phyloP scores from a whole-genome alignment of 2,888 invertebrate species.

The Sepiola atlantica region DNA sequence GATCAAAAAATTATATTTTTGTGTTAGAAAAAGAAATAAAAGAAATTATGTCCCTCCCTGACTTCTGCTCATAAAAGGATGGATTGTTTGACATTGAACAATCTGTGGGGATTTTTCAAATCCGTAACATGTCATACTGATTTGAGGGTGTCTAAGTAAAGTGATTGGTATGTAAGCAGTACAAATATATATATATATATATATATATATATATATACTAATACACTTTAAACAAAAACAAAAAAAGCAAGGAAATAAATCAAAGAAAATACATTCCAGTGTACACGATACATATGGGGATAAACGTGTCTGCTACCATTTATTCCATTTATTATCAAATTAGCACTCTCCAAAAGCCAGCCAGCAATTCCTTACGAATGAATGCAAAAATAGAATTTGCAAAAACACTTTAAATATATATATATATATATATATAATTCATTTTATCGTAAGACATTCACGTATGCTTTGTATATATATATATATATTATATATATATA shows the following conservation, averaged over 20 bases:
- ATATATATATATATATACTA: not conserved
- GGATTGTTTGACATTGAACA: constrained; percentile 39
- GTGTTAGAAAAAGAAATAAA: not conserved
- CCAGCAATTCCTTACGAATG: not conserved
- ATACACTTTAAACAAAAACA: not conserved
- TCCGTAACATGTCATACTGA: not conserved
- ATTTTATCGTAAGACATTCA: too few relatives aligned
- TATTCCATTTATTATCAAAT: not conserved
- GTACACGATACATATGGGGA: not conserved
- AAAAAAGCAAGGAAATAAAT: not conserved
- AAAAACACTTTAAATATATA: not conserved
- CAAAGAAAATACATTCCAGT: not conserved
- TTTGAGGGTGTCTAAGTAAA: constrained; percentile 32
- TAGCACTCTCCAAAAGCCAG: not conserved
- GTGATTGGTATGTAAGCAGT: constrained; percentile 8
- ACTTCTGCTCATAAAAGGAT: constrained; percentile 36
- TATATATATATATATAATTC: not conserved
- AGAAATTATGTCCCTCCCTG: not conserved
- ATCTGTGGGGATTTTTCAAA: not conserved
- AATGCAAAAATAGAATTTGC: not conserved
- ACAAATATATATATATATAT: not conserved
- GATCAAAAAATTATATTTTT: too few relatives aligned
- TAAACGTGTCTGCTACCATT: not conserved
- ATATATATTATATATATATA: too few relatives aligned
- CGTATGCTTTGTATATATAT: too few relatives aligned